Evolutionary conservation across 2,888 invertebrate genomes (phyloP), one percentile per base, ranked within the genome.

Genomic region (Notocelia uddmanniana): DNA sequence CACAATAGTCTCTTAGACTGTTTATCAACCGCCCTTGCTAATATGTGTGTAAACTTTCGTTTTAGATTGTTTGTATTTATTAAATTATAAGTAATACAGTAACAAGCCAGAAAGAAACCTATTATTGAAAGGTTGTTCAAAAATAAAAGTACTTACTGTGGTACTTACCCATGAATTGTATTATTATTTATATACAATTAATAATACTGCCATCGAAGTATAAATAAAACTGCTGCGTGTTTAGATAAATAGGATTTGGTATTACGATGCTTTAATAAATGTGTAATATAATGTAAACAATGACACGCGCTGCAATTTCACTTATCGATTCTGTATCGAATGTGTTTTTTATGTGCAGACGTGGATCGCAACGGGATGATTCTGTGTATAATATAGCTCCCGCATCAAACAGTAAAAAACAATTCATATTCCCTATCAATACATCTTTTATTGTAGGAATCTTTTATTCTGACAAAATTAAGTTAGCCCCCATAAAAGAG

Each of bases 401-500:
- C 68, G 74, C 75, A 79, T 77, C 77, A 73, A 78, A 74, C 64
- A 26, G 76, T 75, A 80, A 83, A 81, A 78, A 81, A 81, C 69
- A 64, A 80, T 78, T 78, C 75, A 78, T 80, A 81, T 78, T 75
- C 74, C 78, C 76, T 80, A 87, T 86, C 88, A 82, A 88, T 88
- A 85, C 82, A 85, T 86, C 87, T 91, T 88, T 89, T 86, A 86
- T 85, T 80, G 72, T 75, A 74, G 75, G 75, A 75, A 81, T 87
- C 90, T 90, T 91, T 92, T 92, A 91, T 93, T 85, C 87, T 85
- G 79, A 75, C 77, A 85, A 92, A 92, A 93, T 93, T 92, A 91
- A 92, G 93, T 93, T 93, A 93, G 82, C 88, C 88, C 84, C 86
- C 80, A 91, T 91, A 92, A 92, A 92, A 82, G 90, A 92, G 92